A percentile compares a stretch with the other conserved stretches of the same genome.
phyloP scores from a whole-genome alignment of 2,797 vertebrate genomes.

The Nannoperca australis region DNA sequence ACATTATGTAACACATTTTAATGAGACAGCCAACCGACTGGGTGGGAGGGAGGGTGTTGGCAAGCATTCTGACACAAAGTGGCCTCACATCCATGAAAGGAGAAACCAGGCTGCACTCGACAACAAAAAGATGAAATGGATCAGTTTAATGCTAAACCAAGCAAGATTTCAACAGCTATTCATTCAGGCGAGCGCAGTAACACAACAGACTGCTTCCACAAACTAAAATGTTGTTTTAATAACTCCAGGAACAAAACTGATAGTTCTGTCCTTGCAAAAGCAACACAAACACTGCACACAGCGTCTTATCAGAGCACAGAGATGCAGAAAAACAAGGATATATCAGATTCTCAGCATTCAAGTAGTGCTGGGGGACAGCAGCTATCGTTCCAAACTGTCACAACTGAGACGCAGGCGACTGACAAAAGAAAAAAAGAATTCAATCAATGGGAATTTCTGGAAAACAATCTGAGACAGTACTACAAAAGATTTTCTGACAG shows the following conservation, averaged over 20 bases:
- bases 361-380: conserved; percentile 37
- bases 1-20: conserved; percentile 50
- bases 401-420: conserved; percentile 38
- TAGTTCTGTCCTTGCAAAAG: conserved; percentile 44
- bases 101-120: conserved; percentile 31
- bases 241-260: conserved; percentile 40
- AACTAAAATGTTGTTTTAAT: conserved; percentile 45
- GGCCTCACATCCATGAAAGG: conserved; percentile 17
- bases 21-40: background rate
- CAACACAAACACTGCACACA: conserved; percentile 70
- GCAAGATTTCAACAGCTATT: conserved; percentile 72
- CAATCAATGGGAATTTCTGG: conserved; percentile 52
- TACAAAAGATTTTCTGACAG: conserved; percentile 63
- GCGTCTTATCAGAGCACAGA: conserved; percentile 50
- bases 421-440: conserved; percentile 25
- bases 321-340: conserved; percentile 43
- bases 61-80: conserved; percentile 12
- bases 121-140: conserved; percentile 56
- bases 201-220: conserved; percentile 58
- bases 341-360: conserved; percentile 50
- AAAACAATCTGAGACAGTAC: conserved; percentile 58
- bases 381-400: conserved; percentile 22
- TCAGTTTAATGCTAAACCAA: conserved; percentile 79
- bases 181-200: conserved; percentile 61
- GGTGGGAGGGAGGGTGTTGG: background rate